Evolutionary conservation across 2,797 vertebrate species (phyloP).

Genomic region (Hyperoplus immaculatus): DNA sequence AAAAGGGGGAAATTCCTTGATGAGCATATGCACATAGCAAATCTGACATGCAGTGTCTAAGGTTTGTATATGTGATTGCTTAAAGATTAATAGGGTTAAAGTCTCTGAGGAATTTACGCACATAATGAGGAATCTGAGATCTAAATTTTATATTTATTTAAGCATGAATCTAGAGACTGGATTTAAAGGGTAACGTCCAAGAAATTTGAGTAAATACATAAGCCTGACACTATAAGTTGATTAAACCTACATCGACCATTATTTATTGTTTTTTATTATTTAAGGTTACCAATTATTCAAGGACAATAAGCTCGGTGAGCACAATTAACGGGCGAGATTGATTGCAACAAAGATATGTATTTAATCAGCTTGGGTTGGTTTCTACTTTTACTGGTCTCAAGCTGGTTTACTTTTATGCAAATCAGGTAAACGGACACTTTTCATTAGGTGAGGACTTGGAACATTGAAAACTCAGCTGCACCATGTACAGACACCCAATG

Average conservation of each 20-base stretch:
- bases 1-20: background rate
- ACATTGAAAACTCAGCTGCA: too few species aligned
- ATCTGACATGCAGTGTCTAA: background rate
- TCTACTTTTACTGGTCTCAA: too few species aligned
- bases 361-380: too few species aligned
- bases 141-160: background rate
- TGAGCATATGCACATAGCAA: background rate
- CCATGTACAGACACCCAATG: too few species aligned
- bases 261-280: too few species aligned
- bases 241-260: background rate
- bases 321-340: too few species aligned
- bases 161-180: background rate
- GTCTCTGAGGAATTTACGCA: background rate
- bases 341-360: too few species aligned
- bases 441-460: too few species aligned
- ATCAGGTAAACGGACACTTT: too few species aligned
- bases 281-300: too few species aligned
- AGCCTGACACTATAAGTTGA: background rate
- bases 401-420: too few species aligned
- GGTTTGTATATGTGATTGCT: background rate
- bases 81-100: background rate
- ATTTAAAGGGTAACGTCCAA: background rate
- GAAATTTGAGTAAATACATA: background rate
- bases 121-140: background rate
- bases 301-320: too few species aligned